These are phyloP conservation scores for Planiliza haematocheilus DNA, from an alignment of 2,113 vertebrate species.

Conservation along the genomic window DNA sequence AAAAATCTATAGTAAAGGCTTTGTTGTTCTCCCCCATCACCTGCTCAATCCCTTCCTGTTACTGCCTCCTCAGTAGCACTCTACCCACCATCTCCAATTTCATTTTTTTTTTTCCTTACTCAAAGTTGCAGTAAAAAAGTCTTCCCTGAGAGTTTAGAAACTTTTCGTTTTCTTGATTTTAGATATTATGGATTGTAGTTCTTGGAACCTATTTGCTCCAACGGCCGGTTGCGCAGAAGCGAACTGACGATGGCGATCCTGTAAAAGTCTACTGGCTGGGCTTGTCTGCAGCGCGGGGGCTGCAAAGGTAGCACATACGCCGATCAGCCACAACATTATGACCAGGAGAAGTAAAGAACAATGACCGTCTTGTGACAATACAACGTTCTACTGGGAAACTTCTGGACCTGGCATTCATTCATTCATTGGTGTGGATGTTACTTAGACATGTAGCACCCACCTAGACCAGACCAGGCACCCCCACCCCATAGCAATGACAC, in stretches of 20 bases:
- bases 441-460: too few relatives aligned
- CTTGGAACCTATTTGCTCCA: background rate
- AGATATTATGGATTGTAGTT: background rate
- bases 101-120: background rate
- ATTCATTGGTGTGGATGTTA: too few relatives aligned
- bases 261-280: slow-evolving; percentile 7
- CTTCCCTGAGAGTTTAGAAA: slow-evolving; percentile 16
- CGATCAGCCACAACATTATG: too few relatives aligned
- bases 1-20: slow-evolving; percentile 82
- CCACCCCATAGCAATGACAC: too few relatives aligned
- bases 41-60: slow-evolving; percentile 52
- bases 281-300: background rate
- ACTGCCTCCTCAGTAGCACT: slow-evolving; percentile 35
- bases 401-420: too few relatives aligned
- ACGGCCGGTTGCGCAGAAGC: slow-evolving; percentile 4
- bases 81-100: slow-evolving; percentile 15
- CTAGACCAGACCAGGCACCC: too few relatives aligned
- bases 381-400: too few relatives aligned
- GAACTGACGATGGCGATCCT: background rate
- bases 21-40: slow-evolving; percentile 75
- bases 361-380: too few relatives aligned
- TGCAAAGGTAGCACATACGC: background rate
- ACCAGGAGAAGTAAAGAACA: too few relatives aligned
- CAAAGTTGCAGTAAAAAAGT: background rate
- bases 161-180: slow-evolving; percentile 1